Evolutionary conservation across 53 echinoderm and acorn worm genomes (phyloP), one percentile per base, ranked within the genome.

Genomic region (Astropecten irregularis): DNA sequence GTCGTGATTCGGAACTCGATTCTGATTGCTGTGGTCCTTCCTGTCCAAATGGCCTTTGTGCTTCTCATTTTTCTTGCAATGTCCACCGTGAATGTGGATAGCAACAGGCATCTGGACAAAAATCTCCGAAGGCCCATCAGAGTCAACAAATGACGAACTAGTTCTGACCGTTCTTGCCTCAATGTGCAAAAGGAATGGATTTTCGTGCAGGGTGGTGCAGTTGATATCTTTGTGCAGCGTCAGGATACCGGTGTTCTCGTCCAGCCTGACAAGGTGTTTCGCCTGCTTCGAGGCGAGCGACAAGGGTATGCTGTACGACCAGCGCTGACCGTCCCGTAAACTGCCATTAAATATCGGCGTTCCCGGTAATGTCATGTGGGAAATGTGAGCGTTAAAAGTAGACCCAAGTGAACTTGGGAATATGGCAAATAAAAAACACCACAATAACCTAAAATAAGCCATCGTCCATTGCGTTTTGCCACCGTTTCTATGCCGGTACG

Each of bases 101-200:
- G 91, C 77, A 26, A 95, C 61, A 22, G 95, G 95, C 16, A 93
- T 39, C 71, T 91, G 71, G 13, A 77, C 77, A 40, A 86, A 89
- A 60, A 76, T 76, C 7, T 39, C 56, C 6, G 53, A 73, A 2
- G 52, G 71, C 22, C 73, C 82, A 73, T 63, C 40, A 73, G 52
- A 30, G 68, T 62, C 71, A 28, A 71, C 26, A 46, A 27, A n/a
- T 21, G 29, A 49, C 37, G 72, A 19, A 76, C 46, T 60, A 64
- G 66, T 66, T 52, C 71, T 89, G 58, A 90, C 90, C 42, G 79
- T 73, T 62, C 88, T 85, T 23, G 90, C 88, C 82, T 95, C 88
- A 29, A 95, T 64, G 58, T 91, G 88, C 2, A 95, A 69, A 37
- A 79, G 79, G 72, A 95, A 93, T 55, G 95, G 95, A 63, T 95